phyloP scores from a whole-genome alignment of 2,797 vertebrate species.

The Dryobates pubescens region DNA sequence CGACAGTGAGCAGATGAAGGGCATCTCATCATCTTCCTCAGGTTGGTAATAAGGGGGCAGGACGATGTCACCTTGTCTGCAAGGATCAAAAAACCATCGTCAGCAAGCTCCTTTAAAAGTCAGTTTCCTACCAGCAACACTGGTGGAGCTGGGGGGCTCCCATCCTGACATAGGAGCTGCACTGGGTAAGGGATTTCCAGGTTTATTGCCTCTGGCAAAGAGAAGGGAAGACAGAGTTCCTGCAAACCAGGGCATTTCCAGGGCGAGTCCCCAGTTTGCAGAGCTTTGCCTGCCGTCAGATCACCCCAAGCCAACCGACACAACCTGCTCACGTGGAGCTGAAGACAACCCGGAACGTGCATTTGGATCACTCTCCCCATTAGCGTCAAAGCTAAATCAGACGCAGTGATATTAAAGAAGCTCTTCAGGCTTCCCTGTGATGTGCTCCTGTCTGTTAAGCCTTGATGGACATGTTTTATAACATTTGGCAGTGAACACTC shows the following conservation, averaged over 20 bases:
- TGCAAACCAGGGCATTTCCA: neutral
- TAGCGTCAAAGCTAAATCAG: conserved; percentile 36
- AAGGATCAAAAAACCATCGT: neutral
- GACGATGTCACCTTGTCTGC: conserved; percentile 89
- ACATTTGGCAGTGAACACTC: conserved; percentile 50
- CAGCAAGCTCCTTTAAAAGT: neutral
- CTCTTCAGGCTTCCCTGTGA: conserved; percentile 25
- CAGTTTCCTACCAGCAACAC: neutral
- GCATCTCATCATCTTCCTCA: conserved; percentile 93
- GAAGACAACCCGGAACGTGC: neutral
- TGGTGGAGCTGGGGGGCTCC: neutral
- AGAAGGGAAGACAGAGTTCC: neutral
- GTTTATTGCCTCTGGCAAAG: neutral
- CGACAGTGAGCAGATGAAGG: conserved; percentile 95
- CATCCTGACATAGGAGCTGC: neutral
- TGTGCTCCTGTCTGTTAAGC: conserved; percentile 36
- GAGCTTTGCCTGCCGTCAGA: neutral
- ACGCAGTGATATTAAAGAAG: conserved; percentile 23
- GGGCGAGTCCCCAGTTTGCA: neutral
- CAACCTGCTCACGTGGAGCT: neutral
- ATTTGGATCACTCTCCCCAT: neutral
- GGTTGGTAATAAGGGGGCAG: conserved; percentile 93
- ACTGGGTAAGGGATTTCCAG: neutral
- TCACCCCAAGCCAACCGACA: neutral
- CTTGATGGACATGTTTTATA: conserved; percentile 44